Percentiles rank a stretch among this genome's conserved stretches.
These are phyloP conservation scores for Heliconius sara DNA, from an alignment of 2,888 invertebrate species.

Conservation along the genomic window DNA sequence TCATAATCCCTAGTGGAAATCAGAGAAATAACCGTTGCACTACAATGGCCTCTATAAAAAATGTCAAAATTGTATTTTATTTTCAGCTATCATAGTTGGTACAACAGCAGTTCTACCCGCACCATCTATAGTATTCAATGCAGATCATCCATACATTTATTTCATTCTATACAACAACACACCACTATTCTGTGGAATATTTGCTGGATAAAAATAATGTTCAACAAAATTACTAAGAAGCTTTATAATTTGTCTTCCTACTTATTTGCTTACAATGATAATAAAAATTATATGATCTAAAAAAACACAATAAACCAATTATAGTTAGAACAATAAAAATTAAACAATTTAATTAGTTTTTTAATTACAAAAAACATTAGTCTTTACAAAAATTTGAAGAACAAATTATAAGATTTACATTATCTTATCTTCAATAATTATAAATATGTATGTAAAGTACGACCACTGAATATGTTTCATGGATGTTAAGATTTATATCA, in stretches of 20 bases:
- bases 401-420: too few species aligned
- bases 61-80: background rate
- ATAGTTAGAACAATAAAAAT: background rate
- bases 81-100: slow-evolving; percentile 5
- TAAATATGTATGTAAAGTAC: too few species aligned
- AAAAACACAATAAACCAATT: background rate
- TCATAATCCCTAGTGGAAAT: too few species aligned
- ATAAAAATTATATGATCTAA: background rate
- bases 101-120: background rate
- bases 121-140: slow-evolving; percentile 34
- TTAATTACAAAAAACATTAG: too few species aligned
- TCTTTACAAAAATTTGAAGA: too few species aligned
- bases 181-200: slow-evolving; percentile 40
- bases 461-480: too few species aligned
- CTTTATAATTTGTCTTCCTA: background rate
- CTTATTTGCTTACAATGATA: background rate
- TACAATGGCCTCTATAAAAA: background rate
- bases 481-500: too few species aligned
- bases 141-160: slow-evolving; percentile 43
- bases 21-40: too few species aligned
- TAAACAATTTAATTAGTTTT: background rate
- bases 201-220: slow-evolving; percentile 27
- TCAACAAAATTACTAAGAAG: background rate
- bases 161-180: slow-evolving; percentile 38
- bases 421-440: too few species aligned